Evolutionary conservation across 2,888 invertebrate genomes (phyloP), one percentile per base, ranked within the genome.

Genomic region (Calameuta idolon): DNA sequence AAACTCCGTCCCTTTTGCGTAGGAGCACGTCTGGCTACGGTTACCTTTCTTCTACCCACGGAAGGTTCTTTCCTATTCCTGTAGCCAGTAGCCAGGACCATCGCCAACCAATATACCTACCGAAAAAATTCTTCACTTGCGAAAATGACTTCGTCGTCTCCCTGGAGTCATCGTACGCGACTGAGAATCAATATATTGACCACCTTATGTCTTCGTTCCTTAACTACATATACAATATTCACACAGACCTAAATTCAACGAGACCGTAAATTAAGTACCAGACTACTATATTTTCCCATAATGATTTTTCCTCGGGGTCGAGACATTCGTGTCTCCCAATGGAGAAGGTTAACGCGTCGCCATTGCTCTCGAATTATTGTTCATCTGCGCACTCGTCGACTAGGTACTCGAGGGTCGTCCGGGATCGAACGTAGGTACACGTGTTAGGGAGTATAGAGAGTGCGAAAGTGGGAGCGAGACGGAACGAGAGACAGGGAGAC

Each of bases 401-500:
- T 55, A 55, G 23, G 55, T 55, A 55, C 55, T 31, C 33, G 71
- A 71, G 34, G 12, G 12, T 34, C 31, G 31, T 71, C 71, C 71
- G 71, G 34, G 71, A 71, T 71, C 85, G 85, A 82, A 77, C 83
- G 80, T 81, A 84, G 83, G 81, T 83, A 82, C 82, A 85, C 83
- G 78, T 82, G 84, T 84, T 55, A 40, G 74, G 69, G 79, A 77
- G 77, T 84, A 81, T 77, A 74, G 77, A 73, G 75, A 75, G 82
- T 80, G 68, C 11, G 76, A 37, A 15, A 9, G 74, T 5, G 40
- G 23, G 37, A n/a, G 23, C 69, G 30, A 40, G 34, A 40, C 55
- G 69, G 55, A 30, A 35, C 33, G 23, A 15, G 40, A 40, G 40
- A 55, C 23, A 55, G 55, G 9, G 9, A 55, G 55, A 55, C 23